Base-by-base conservation (phyloP, 2,888 invertebrate genomes). In the Drosophila antonietae region DNA sequence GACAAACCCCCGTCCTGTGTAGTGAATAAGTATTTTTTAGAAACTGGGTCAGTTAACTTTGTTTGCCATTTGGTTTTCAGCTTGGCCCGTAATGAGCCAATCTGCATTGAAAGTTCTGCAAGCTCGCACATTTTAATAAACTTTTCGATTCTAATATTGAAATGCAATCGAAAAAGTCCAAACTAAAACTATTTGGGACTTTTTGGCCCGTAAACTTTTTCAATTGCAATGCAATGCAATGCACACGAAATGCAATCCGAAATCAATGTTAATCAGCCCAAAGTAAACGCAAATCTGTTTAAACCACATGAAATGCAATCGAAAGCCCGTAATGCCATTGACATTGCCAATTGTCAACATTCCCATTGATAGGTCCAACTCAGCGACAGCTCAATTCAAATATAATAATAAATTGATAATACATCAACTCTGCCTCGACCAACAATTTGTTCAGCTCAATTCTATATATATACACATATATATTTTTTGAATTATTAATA, bases 41-140 rank as follows among this genome's bases (percentile, higher is more conserved):
- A 53, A 84, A 88, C 47, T 84, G 58, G 84, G 84, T 86, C 88
- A 88, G 37, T 51, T 61, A 66, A 83, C 64, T 75, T 83, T 71
- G 67, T 74, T 83, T 59, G 69, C 43, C 68, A 68, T 74, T 83
- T 68, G 59, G 47, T 53, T 64, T 23, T 52, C 31, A 15, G 28
- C 41, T 62, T 14, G 20, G 20, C 23, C 18, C 49, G 35, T 78
- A 78, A 78, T 72, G 62, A 80, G 83, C 67, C 68, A 80, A 87
- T 80, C 69, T 43, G 67, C 63, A 64, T 62, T 62, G 64, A 58
- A 57, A 77, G 62, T 73, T 43, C 23, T 28, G 28, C 28, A 28
- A n/a, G 28, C 51, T 57, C 51, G 52, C 49, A 58, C 28, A 72
- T 73, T 75, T 84, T 61, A 87, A 75, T 68, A 65, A 87, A 77